Base-by-base conservation (phyloP, 1,140 invertebrate species). In the Caenorhabditis inopinata region DNA sequence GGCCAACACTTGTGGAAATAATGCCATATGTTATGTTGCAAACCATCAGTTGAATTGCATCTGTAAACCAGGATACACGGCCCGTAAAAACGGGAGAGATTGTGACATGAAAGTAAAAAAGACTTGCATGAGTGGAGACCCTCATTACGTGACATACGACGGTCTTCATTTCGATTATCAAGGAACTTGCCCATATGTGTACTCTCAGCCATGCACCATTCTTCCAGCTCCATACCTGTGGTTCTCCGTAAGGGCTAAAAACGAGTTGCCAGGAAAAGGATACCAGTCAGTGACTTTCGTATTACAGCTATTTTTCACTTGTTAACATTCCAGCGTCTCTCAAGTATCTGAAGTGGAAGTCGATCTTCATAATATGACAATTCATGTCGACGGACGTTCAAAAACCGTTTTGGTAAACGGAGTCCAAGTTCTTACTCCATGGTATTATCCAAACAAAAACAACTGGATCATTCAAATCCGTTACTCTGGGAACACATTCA, bases 61-160 rank as follows among this genome's bases (percentile, higher is more conserved):
- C 45, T 83, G 82, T 47, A 62, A 79, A n/a, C 73, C 75, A 38
- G 82, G 82, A 83, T 83, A 58, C 74, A 81, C 51, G 21, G 42
- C 45, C 18, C 16, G 53, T 21, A 68, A 38, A 25, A 68, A 68
- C 12, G 58, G 58, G 38, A 68, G 58, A 68, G 58, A 68, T 29
- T 68, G 58, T 29, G 58, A 68, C 18, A 68, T 68, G 58, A 68
- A 68, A n/a, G 78, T 53, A 21, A n/a, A 74, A 38, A 38, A 82
- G 68, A 58, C 68, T 23, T 84, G 83, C 45, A 46, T 78, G 49
- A 48, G 38, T 42, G 83, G 83, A 35, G 83, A 84, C 45, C 83
- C 83, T 18, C 83, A 84, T 32, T 84, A 48, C 45, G 78, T 38
- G 6, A 84, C 82, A n/a, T 84, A 84, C 46, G 83, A 84, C 73